These are phyloP conservation scores for Clavelina lepadiformis DNA, from an alignment of 23 tunicate genomes.

Conservation along the genomic window DNA sequence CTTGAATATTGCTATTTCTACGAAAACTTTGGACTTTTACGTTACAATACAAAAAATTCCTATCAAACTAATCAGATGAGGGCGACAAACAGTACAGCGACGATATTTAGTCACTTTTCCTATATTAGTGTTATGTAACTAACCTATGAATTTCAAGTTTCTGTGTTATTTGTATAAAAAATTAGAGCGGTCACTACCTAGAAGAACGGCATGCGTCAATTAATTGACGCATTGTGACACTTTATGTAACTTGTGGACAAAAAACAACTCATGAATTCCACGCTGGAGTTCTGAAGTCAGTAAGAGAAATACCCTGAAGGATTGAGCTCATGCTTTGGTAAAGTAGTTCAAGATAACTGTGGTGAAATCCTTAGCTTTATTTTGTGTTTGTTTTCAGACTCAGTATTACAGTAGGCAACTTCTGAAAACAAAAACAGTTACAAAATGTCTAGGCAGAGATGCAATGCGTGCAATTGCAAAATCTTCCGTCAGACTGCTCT, in stretches of 20 bases:
- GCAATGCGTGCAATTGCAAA: conserved; percentile 19
- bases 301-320: no score
- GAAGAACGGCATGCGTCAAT: conserved; percentile 19
- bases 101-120: no score
- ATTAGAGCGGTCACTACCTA: conserved; percentile 15
- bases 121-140: no score
- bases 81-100: no score
- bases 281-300: no score
- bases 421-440: conserved; percentile 14
- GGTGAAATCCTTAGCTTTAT: conserved; percentile 5
- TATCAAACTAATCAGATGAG: no score
- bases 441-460: conserved; percentile 13
- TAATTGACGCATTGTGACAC: no score
- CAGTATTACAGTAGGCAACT: not conserved
- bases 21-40: no score
- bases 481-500: conserved; percentile 22
- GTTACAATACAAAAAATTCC: no score
- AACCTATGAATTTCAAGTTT: conserved; percentile 22
- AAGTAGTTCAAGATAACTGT: conserved; percentile 12
- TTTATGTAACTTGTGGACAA: no score
- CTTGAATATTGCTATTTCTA: no score
- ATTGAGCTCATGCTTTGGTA: conserved; percentile 1
- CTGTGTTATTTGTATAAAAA: conserved; percentile 7
- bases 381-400: conserved; percentile 10
- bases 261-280: no score